A percentile compares a stretch with the other conserved stretches of the same genome.
phyloP scores from a whole-genome alignment of 1,140 invertebrate species.

The Carcinoscorpius rotundicauda region DNA sequence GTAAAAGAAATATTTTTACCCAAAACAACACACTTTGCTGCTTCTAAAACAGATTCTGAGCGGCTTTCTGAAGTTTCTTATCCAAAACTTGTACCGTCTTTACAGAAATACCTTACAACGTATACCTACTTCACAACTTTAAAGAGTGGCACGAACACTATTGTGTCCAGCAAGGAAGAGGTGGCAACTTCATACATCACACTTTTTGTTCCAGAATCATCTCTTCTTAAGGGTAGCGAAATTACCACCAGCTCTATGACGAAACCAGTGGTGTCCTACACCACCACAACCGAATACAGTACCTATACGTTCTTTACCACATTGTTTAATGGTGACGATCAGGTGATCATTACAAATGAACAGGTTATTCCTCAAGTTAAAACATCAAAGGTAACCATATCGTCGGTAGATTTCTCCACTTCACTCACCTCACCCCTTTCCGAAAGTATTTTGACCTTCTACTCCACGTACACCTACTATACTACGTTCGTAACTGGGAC shows the following conservation, averaged over 20 bases:
- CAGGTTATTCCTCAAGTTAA: slow-evolving; percentile 22
- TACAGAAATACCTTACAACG: slow-evolving; percentile 23
- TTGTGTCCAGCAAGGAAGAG: slow-evolving; percentile 21
- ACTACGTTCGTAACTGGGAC: slow-evolving; percentile 24
- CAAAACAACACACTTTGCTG: too few species aligned
- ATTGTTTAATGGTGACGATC: slow-evolving; percentile 22
- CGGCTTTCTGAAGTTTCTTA: neutral
- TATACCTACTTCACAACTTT: slow-evolving; percentile 27
- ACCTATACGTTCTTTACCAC: slow-evolving; percentile 22
- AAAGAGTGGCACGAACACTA: slow-evolving; percentile 21
- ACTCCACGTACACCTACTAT: slow-evolving; percentile 25
- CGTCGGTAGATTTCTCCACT: neutral
- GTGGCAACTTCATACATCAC: slow-evolving; percentile 22
- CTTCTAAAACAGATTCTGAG: too few species aligned
- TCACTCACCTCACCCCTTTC: neutral
- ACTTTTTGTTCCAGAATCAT: slow-evolving; percentile 17
- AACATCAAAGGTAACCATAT: slow-evolving; percentile 15
- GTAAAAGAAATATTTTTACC: too few species aligned
- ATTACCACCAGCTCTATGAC: too few species aligned
- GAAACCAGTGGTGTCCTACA: too few species aligned
- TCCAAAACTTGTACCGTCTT: slow-evolving; percentile 23
- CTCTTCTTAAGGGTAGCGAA: too few species aligned
- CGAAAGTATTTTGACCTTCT: slow-evolving; percentile 18
- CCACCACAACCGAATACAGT: slow-evolving; percentile 17
- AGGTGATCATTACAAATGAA: slow-evolving; percentile 22